phyloP scores from a whole-genome alignment of 2,113 vertebrate genomes.

The Sinocyclocheilus rhinocerous region DNA sequence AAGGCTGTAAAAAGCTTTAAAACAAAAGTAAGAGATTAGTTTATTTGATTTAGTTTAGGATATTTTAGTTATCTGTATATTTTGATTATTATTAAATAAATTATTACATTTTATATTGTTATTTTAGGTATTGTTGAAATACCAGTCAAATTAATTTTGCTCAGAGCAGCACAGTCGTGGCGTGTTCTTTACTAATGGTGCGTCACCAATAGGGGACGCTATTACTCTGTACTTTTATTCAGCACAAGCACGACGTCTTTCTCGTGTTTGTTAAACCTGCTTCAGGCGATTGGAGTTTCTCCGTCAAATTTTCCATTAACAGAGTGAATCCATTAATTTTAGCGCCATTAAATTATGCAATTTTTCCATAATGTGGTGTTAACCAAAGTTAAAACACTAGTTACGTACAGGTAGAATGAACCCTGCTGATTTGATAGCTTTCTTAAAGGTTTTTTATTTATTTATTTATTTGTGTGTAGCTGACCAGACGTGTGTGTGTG shows the following conservation, averaged over 20 bases:
- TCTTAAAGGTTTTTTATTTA: not conserved
- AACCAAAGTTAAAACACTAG: not conserved
- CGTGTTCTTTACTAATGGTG: not conserved
- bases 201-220: not conserved
- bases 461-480: too few species aligned
- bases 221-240: not conserved
- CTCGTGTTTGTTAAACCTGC: not conserved
- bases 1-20: not conserved
- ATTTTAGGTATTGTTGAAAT: not conserved
- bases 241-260: not conserved
- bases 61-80: not conserved
- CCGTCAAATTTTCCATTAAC: not conserved
- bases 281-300: not conserved
- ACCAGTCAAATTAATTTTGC: not conserved
- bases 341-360: not conserved
- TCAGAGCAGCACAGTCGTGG: not conserved
- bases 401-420: not conserved
- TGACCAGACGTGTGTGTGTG: too few species aligned
- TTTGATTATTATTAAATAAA: not conserved
- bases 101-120: not conserved
- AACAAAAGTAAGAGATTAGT: not conserved
- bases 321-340: not conserved
- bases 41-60: not conserved
- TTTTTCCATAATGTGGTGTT: not conserved
- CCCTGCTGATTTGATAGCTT: not conserved